Percentiles rank a stretch among this genome's conserved stretches.
Evolutionary conservation across 2,888 invertebrate genomes (phyloP).

Genomic region (Thecophora atra): DNA sequence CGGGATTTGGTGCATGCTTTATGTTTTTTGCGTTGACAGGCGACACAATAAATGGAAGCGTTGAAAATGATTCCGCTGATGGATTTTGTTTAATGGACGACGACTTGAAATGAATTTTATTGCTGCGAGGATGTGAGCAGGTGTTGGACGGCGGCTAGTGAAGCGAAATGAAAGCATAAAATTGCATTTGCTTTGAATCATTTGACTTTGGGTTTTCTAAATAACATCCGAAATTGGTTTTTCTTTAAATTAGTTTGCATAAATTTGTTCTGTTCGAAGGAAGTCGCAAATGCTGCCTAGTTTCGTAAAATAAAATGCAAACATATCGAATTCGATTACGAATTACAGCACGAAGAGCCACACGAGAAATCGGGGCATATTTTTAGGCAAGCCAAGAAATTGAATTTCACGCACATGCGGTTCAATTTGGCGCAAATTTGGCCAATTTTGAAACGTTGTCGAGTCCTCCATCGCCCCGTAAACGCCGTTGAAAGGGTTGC

Average conservation of each 20-base stretch:
- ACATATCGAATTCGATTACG: background rate
- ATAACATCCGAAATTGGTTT: conserved; percentile 19
- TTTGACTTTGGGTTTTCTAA: background rate
- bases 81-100: conserved; percentile 60
- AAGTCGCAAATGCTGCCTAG: background rate
- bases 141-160: background rate
- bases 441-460: conserved; percentile 54
- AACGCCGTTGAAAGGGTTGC: conserved; percentile 41
- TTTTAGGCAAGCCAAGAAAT: conserved; percentile 49
- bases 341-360: background rate
- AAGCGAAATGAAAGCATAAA: conserved; percentile 7
- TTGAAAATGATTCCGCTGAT: conserved; percentile 60
- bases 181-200: background rate
- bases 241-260: conserved; percentile 40
- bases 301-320: conserved; percentile 1
- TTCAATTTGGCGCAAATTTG: conserved; percentile 53
- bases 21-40: conserved; percentile 26
- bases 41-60: conserved; percentile 39
- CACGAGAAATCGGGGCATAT: background rate
- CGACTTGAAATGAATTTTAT: conserved; percentile 34
- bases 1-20: conserved; percentile 10
- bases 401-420: conserved; percentile 65
- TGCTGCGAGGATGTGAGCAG: background rate
- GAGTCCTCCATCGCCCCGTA: conserved; percentile 51
- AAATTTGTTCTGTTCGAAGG: conserved; percentile 41